phyloP scores from a whole-genome alignment of 2,888 invertebrate genomes.

The Eilema griseolum region DNA sequence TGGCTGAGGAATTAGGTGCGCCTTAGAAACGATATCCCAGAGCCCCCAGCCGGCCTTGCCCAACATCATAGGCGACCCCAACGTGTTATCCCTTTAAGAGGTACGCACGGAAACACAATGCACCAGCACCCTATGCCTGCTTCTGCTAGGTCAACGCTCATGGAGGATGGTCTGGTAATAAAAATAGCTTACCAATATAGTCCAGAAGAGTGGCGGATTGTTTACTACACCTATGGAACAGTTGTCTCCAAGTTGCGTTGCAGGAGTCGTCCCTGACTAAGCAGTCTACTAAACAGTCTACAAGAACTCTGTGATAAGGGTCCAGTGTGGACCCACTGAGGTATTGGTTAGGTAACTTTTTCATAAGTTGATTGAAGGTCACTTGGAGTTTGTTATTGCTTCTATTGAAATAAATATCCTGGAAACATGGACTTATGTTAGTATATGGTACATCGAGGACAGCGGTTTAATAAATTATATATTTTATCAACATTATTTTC shows the following conservation, averaged over 20 bases:
- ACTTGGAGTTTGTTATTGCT: conserved; percentile 82
- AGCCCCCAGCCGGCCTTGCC: too few species aligned
- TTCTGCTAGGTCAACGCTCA: too few species aligned
- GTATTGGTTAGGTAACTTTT: conserved; percentile 87
- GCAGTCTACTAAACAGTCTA: conserved; percentile 88
- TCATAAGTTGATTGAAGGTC: conserved; percentile 89
- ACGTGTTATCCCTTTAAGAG: too few species aligned
- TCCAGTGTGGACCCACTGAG: conserved; percentile 78
- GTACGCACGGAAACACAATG: too few species aligned
- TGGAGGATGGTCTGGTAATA: too few species aligned
- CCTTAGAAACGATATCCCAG: too few species aligned
- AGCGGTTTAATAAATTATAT: not conserved
- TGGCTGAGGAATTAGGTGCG: too few species aligned
- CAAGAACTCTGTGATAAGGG: conserved; percentile 84
- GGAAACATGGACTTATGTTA: conserved; percentile 40
- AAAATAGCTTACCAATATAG: conserved; percentile 79
- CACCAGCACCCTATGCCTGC: too few species aligned
- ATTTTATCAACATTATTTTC: not conserved
- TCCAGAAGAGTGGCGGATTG: conserved; percentile 89
- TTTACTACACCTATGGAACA: conserved; percentile 89
- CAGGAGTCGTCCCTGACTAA: conserved; percentile 88
- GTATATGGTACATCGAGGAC: not conserved
- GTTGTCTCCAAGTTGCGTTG: conserved; percentile 89
- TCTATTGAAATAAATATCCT: conserved; percentile 81
- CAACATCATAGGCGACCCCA: too few species aligned